Conservation (phyloP, 2,797 vertebrate species). For the Gadopsis marmoratus region DNA sequence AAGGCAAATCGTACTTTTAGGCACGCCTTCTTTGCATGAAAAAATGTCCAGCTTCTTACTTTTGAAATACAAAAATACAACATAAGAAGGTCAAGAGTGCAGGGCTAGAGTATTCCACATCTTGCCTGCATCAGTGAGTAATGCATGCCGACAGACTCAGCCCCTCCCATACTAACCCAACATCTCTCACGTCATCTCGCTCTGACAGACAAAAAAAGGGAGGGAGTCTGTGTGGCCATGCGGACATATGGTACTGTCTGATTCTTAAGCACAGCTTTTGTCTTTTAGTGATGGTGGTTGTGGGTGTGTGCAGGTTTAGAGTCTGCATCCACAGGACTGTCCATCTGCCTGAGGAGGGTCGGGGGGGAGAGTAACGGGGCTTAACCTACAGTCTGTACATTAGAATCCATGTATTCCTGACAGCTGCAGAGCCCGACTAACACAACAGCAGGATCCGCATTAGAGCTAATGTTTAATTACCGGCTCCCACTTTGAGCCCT, state of each 20-base stretch:
- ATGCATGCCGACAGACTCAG: slow-evolving; percentile 63
- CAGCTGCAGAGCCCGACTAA: slow-evolving; percentile 67
- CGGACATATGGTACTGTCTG: slow-evolving; percentile 81
- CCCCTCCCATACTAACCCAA: slow-evolving; percentile 30
- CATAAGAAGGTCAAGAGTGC: not conserved
- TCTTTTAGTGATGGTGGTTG: slow-evolving; percentile 2
- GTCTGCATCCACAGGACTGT: slow-evolving; percentile 47
- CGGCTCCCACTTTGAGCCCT: slow-evolving; percentile 32
- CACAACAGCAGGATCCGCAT: slow-evolving; percentile 68
- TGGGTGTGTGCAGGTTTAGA: slow-evolving; percentile 9
- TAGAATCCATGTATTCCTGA: slow-evolving; percentile 49
- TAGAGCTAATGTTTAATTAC: slow-evolving; percentile 52
- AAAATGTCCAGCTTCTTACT: not conserved
- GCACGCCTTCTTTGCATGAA: not conserved
- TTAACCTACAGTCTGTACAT: slow-evolving; percentile 66
- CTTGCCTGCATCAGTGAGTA: slow-evolving; percentile 33
- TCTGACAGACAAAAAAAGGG: slow-evolving; percentile 25
- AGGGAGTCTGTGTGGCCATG: slow-evolving; percentile 39
- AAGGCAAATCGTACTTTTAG: not conserved
- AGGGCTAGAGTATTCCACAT: not conserved
- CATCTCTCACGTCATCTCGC: slow-evolving; percentile 17
- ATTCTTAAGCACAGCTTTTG: slow-evolving; percentile 35
- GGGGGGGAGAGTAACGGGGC: slow-evolving; percentile 3
- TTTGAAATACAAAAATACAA: not conserved
- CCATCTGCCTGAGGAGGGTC: slow-evolving; percentile 75